Percentiles rank a stretch among this genome's conserved stretches.
Conservation (phyloP, 2,888 invertebrate species). For the Hofmannophila pseudospretella region DNA sequence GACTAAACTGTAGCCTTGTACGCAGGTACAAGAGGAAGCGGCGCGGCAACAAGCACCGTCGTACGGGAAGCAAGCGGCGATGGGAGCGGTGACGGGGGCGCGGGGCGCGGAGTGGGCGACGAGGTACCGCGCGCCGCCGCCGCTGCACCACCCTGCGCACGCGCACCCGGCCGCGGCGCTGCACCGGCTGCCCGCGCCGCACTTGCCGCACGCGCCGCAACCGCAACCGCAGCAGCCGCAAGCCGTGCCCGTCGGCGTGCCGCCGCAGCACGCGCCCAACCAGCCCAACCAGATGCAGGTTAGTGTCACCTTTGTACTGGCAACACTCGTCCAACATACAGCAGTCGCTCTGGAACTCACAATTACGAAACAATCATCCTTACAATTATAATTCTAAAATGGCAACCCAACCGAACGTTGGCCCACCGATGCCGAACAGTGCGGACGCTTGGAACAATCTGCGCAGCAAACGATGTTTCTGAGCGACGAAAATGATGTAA, state of each 20-base stretch:
- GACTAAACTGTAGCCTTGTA: background rate
- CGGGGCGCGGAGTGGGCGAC: constrained; percentile 46
- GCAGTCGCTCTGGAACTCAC: too few species aligned
- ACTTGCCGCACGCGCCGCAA: constrained; percentile 48
- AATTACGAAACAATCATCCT: too few species aligned
- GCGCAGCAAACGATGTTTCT: too few species aligned
- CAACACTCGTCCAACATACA: too few species aligned
- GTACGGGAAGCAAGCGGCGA: constrained; percentile 85
- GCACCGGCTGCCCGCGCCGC: constrained; percentile 50
- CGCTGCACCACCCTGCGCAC: constrained; percentile 36
- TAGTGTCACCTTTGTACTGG: background rate
- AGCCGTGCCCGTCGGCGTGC: constrained; percentile 2
- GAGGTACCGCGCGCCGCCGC: constrained; percentile 89
- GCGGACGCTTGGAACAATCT: too few species aligned
- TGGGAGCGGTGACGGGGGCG: constrained; percentile 51
- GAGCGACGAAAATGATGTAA: too few species aligned
- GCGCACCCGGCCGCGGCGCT: constrained; percentile 47
- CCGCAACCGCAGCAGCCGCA: constrained; percentile 76
- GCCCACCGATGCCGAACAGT: too few species aligned
- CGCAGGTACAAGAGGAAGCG: constrained; percentile 92
- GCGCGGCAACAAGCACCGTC: constrained; percentile 92
- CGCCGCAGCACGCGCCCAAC: constrained; percentile 5
- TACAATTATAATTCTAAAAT: too few species aligned
- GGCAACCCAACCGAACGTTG: too few species aligned
- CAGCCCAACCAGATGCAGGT: background rate